Percentiles rank a stretch among this genome's conserved stretches.
phyloP scores from a whole-genome alignment of 2,113 vertebrate species.

The Oreochromis niloticus region DNA sequence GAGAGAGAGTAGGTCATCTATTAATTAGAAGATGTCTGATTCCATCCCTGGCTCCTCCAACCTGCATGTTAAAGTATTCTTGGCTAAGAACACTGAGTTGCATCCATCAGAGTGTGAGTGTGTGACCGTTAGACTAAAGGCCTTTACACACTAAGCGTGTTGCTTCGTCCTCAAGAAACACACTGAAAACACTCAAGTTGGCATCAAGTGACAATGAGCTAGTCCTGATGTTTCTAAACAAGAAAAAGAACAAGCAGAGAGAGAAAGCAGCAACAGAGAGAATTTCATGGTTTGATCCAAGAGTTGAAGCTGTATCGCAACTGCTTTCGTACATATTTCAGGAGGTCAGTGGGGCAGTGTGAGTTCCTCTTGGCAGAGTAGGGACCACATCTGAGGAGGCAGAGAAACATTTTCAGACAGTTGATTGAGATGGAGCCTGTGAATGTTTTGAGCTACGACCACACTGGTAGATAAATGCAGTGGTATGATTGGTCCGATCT shows the following conservation, averaged over 20 bases:
- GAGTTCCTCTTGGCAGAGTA: neutral
- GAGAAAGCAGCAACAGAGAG: neutral
- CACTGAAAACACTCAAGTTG: neutral
- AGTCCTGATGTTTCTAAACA: neutral
- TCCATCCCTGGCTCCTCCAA: neutral
- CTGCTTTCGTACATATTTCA: neutral
- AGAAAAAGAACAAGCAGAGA: neutral
- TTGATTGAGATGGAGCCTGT: neutral
- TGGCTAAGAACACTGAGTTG: neutral
- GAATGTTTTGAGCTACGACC: neutral
- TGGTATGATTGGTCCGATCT: neutral
- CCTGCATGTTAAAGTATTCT: neutral
- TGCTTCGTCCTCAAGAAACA: neutral
- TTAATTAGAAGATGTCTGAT: neutral
- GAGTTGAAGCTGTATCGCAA: neutral
- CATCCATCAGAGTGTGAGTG: neutral
- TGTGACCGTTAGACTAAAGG: neutral
- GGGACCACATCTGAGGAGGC: neutral
- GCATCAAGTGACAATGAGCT: neutral
- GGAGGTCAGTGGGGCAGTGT: neutral
- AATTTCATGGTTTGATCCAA: neutral
- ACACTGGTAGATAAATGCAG: neutral
- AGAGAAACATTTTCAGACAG: neutral
- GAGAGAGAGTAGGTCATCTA: neutral
- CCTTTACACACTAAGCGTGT: neutral